Conservation (phyloP, 2,888 invertebrate genomes). For the Stomorhina lunata region DNA sequence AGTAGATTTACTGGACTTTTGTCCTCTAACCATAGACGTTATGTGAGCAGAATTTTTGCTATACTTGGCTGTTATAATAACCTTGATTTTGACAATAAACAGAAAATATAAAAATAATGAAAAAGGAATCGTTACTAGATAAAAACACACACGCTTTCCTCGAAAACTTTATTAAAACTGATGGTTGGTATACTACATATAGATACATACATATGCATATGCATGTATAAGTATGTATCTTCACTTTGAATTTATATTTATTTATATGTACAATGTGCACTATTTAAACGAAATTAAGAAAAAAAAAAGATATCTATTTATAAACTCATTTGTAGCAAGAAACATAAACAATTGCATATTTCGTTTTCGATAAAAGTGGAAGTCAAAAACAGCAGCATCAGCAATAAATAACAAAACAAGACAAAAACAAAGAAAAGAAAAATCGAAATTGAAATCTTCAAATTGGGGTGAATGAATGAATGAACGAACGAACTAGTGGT, state of each 20-base stretch:
- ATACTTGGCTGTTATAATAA: constrained; percentile 72
- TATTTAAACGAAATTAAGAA: constrained; percentile 19
- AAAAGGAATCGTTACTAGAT: neutral
- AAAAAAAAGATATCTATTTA: constrained; percentile 61
- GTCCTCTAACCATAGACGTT: constrained; percentile 74
- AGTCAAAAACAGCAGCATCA: constrained; percentile 21
- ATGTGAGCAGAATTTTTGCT: constrained; percentile 76
- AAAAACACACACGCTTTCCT: constrained; percentile 18
- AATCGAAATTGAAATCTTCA: constrained; percentile 26
- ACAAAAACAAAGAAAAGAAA: too few relatives aligned
- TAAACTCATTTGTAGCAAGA: constrained; percentile 54
- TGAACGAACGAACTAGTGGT: constrained; percentile 25
- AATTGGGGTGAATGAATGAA: constrained; percentile 54
- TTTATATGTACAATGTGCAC: neutral
- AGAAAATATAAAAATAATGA: constrained; percentile 19
- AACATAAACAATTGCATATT: constrained; percentile 61
- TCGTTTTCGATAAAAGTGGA: constrained; percentile 39
- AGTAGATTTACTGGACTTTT: constrained; percentile 69
- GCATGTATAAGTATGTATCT: constrained; percentile 27
- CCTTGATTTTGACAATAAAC: constrained; percentile 63
- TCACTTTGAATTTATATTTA: constrained; percentile 21
- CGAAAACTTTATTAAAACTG: constrained; percentile 44
- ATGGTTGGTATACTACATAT: too few relatives aligned
- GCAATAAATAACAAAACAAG: constrained; percentile 43
- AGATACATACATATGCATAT: constrained; percentile 17